Conservation (phyloP, 1,140 invertebrate species). For the Drosophila paulistorum region DNA sequence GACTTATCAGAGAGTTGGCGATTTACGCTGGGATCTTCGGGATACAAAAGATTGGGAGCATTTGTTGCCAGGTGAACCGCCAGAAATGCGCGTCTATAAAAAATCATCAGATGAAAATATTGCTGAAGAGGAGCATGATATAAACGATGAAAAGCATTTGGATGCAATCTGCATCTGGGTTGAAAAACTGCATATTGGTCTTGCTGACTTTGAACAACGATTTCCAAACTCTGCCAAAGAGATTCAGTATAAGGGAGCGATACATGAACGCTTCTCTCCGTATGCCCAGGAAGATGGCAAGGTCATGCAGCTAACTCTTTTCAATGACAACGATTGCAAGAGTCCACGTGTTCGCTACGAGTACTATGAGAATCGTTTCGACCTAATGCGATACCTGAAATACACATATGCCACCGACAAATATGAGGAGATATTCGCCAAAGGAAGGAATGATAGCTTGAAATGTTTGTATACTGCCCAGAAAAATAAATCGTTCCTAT, state of each 20-base stretch:
- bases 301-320: slow-evolving; percentile 87
- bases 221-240: slow-evolving; percentile 90
- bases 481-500: not conserved
- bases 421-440: slow-evolving; percentile 87
- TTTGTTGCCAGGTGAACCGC: slow-evolving; percentile 87
- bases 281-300: slow-evolving; percentile 88
- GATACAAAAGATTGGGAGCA: slow-evolving; percentile 88
- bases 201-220: slow-evolving; percentile 88
- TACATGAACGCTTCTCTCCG: slow-evolving; percentile 90
- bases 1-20: slow-evolving; percentile 85
- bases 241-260: slow-evolving; percentile 89
- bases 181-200: slow-evolving; percentile 87
- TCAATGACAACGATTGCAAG: slow-evolving; percentile 87
- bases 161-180: slow-evolving; percentile 92
- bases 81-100: slow-evolving; percentile 79
- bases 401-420: slow-evolving; percentile 85
- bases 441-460: slow-evolving; percentile 88
- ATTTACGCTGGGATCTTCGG: slow-evolving; percentile 85
- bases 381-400: slow-evolving; percentile 86
- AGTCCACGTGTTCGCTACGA: slow-evolving; percentile 86
- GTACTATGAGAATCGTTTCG: slow-evolving; percentile 88
- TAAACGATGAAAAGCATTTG: slow-evolving; percentile 88
- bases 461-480: slow-evolving; percentile 84
- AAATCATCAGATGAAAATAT: slow-evolving; percentile 82
- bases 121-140: slow-evolving; percentile 56